Percentiles rank a stretch among this genome's conserved stretches.
These are phyloP conservation scores for Nesogale talazaci DNA, from an alignment of 2,113 vertebrate genomes.

Conservation along the genomic window DNA sequence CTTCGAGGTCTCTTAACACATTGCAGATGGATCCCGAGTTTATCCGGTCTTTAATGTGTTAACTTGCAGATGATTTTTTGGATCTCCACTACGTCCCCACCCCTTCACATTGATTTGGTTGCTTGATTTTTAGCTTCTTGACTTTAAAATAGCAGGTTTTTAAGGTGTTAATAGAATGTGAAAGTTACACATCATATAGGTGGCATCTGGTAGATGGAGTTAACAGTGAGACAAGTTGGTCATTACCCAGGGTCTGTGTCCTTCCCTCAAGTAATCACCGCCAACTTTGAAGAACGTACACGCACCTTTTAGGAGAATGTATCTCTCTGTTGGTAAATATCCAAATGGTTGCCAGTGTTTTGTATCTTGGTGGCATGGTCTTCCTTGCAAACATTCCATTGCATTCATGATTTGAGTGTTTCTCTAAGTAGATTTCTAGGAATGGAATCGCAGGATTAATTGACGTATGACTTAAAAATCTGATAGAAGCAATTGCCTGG, in stretches of 20 bases:
- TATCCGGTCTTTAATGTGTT: too few species aligned
- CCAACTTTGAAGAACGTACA: background rate
- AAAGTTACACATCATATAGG: background rate
- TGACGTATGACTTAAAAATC: background rate
- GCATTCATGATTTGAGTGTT: background rate
- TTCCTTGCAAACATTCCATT: background rate
- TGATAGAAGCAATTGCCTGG: background rate
- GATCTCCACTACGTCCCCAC: too few species aligned
- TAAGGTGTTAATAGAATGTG: background rate
- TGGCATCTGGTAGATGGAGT: background rate
- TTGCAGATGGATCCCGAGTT: too few species aligned
- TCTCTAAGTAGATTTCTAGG: conserved; percentile 4
- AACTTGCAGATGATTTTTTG: too few species aligned
- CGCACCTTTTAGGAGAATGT: background rate
- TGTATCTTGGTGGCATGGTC: background rate
- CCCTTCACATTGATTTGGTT: too few species aligned
- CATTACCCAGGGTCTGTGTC: background rate
- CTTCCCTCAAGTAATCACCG: background rate
- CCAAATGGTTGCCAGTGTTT: background rate
- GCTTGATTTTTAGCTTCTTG: too few species aligned
- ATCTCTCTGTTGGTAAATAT: background rate
- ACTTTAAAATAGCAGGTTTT: too few species aligned
- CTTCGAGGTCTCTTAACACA: background rate
- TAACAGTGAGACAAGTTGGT: background rate
- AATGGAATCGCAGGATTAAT: background rate